Conservation (phyloP, 2,888 invertebrate genomes). For the Pandemis heparana region DNA sequence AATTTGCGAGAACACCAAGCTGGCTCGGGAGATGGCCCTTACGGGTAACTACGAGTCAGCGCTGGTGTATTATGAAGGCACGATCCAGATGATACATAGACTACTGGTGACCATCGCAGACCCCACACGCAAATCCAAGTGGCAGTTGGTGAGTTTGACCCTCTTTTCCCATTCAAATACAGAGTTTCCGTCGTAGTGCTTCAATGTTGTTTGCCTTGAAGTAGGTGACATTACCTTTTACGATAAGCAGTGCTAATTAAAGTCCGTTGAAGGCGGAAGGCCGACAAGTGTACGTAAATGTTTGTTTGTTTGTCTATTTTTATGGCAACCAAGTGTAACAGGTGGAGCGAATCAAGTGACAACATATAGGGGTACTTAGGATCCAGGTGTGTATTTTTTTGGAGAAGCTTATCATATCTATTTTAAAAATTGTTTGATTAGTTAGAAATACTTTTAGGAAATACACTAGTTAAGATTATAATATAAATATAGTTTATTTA, state of each 20-base stretch:
- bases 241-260: slow-evolving; percentile 74
- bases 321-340: slow-evolving; percentile 43
- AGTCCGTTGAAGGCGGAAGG: slow-evolving; percentile 73
- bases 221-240: slow-evolving; percentile 73
- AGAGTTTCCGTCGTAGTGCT: slow-evolving; percentile 43
- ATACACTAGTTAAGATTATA: too few species aligned
- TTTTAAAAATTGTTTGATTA: not conserved
- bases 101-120: slow-evolving; percentile 92
- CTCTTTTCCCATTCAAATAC: slow-evolving; percentile 47
- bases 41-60: slow-evolving; percentile 98
- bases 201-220: slow-evolving; percentile 72
- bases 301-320: slow-evolving; percentile 56
- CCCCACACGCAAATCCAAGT: slow-evolving; percentile 93
- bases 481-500: too few species aligned
- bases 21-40: slow-evolving; percentile 97
- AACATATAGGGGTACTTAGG: slow-evolving; percentile 5
- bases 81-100: slow-evolving; percentile 95
- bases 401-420: not conserved
- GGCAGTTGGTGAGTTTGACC: slow-evolving; percentile 91
- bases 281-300: slow-evolving; percentile 59
- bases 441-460: not conserved
- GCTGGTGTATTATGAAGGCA: slow-evolving; percentile 96
- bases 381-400: slow-evolving; percentile 8
- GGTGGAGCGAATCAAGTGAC: slow-evolving; percentile 24
- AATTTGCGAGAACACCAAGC: slow-evolving; percentile 97